These are phyloP conservation scores for Trematomus loennbergii DNA, from an alignment of 2,113 vertebrate genomes.

Conservation along the genomic window DNA sequence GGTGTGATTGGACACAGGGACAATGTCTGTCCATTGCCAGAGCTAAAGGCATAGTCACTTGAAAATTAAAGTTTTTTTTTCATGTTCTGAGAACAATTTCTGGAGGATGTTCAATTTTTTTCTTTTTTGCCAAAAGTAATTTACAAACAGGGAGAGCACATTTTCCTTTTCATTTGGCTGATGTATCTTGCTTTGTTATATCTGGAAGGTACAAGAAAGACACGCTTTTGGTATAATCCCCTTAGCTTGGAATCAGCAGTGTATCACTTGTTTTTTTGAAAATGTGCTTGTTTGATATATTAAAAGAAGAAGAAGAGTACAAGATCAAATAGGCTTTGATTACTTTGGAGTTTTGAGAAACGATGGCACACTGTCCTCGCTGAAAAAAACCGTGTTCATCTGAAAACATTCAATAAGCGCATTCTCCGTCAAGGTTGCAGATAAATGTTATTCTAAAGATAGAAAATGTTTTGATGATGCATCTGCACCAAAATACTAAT, in stretches of 20 bases:
- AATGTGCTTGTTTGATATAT: conserved; percentile 56
- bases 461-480: conserved; percentile 16
- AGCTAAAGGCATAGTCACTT: conserved; percentile 51
- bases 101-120: conserved; percentile 36
- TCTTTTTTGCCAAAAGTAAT: conserved; percentile 64
- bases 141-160: conserved; percentile 64
- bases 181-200: conserved; percentile 69
- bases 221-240: conserved; percentile 66
- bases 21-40: conserved; percentile 29
- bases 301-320: conserved; percentile 39
- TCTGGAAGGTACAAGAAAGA: conserved; percentile 66
- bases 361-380: conserved; percentile 25
- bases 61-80: conserved; percentile 61
- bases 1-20: conserved; percentile 40
- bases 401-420: conserved; percentile 9
- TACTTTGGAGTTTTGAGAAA: conserved; percentile 49
- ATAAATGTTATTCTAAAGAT: neutral
- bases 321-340: conserved; percentile 56
- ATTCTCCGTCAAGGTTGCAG: conserved; percentile 12
- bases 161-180: conserved; percentile 60
- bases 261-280: conserved; percentile 63
- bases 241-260: conserved; percentile 63
- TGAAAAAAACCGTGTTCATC: conserved; percentile 38
- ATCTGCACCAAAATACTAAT: neutral
- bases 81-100: conserved; percentile 61